These are phyloP conservation scores for Todus mexicanus DNA, from an alignment of 2,797 vertebrate genomes.

Conservation along the genomic window DNA sequence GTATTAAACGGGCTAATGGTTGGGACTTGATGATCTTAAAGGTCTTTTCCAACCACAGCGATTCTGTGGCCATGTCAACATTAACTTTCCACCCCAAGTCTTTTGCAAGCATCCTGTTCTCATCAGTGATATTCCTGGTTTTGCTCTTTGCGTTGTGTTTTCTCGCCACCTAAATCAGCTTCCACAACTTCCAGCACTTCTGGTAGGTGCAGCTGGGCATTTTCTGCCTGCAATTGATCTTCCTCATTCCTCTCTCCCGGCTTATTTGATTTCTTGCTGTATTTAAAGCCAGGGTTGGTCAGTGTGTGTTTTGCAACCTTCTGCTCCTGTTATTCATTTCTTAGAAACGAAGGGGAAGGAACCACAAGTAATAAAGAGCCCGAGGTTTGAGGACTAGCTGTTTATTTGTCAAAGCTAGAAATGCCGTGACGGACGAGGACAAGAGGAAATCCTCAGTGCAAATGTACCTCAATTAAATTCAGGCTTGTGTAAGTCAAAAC, in stretches of 20 bases:
- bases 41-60: too few relatives aligned
- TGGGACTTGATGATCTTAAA: not conserved
- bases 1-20: too few relatives aligned
- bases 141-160: not conserved
- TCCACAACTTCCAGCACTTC: not conserved
- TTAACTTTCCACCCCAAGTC: not conserved
- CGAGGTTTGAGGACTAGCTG: not conserved
- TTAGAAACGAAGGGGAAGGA: not conserved
- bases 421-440: not conserved
- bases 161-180: not conserved
- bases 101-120: not conserved
- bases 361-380: not conserved
- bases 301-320: not conserved
- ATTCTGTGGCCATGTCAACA: not conserved
- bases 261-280: not conserved
- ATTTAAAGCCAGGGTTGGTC: not conserved
- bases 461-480: not conserved
- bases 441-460: not conserved
- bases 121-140: accelerated
- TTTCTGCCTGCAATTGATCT: not conserved
- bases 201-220: not conserved
- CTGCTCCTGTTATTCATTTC: constrained; percentile 6
- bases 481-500: not conserved
- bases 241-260: not conserved
- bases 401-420: constrained; percentile 30